Base-by-base conservation (phyloP, 2,113 vertebrate species). In the Ploceus nigricollis region DNA sequence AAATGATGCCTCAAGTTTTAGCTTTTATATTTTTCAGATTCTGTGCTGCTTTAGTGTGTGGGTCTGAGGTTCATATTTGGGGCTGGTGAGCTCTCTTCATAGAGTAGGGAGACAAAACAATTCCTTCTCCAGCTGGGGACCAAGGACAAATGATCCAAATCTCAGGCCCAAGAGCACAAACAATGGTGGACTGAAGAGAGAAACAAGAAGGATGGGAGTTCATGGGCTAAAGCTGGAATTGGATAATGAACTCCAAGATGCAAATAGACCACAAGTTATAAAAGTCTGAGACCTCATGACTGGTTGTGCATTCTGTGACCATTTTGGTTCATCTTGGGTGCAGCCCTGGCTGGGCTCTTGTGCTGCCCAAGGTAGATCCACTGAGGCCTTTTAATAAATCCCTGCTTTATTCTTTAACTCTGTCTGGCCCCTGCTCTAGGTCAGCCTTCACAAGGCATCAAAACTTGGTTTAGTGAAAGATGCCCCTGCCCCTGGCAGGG, bases 1-100 rank as follows among this genome's bases (percentile, higher is more conserved):
- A 58, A 58, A 35, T 24, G 10, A 58, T 58, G 57, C 15, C n/a
- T 58, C 57, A 37, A 0, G 23, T 35, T 35, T 25, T 3, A 25
- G 10, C 57, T 37, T 35, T 37, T 35, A 0, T 17, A 25, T 25
- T 5, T 57, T 58, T 58, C 57, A 58, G 2, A 11, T 58, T 35
- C 33, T 57, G 21, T 23, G 21, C 21, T 57, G 21, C 33, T 57
- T 35, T n/a, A 57, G 53, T n/a, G 56, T n/a, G 56, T 5, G 1
- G 3, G 1, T 35, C 33, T 57, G 56, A 4, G 33, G 31, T 57
- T 16, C 33, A 35, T 7, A 24, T 57, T 1, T 10, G 1, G 33
- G 33, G 21, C 10, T 57, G 14, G 3, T 35, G 33, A 35, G 14
- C 56, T 35, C 33, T 57, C 2, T 57, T 9, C 56, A 57, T 33